Percentiles rank a stretch among this genome's conserved stretches.
Conservation (phyloP, 2,113 vertebrate species). For the Tachysurus vachellii region DNA sequence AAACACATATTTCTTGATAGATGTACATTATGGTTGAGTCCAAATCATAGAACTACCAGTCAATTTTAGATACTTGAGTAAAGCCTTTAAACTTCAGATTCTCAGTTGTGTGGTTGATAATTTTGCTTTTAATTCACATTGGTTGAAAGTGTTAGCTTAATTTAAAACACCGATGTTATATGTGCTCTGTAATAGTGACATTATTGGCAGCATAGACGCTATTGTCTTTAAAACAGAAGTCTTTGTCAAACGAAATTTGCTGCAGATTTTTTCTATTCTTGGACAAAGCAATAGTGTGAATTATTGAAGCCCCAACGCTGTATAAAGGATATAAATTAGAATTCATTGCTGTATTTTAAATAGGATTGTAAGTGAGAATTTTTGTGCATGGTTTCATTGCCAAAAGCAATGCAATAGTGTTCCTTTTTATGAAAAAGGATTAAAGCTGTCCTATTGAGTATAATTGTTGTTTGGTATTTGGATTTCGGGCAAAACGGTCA, state of each 20-base stretch:
- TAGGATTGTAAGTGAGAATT: not conserved
- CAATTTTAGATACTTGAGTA: not conserved
- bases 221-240: not conserved
- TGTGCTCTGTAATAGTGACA: not conserved
- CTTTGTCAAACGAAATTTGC: not conserved
- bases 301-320: not conserved
- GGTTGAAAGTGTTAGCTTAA: not conserved
- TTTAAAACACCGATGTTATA: not conserved
- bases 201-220: not conserved
- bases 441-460: not conserved
- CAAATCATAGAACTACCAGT: not conserved
- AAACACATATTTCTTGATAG: not conserved
- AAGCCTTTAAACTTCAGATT: not conserved
- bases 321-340: not conserved
- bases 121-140: not conserved
- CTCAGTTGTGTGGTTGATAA: not conserved
- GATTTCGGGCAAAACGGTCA: not conserved
- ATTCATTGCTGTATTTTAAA: not conserved
- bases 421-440: not conserved
- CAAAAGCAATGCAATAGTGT: conserved; percentile 9
- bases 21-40: not conserved
- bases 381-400: not conserved
- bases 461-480: not conserved
- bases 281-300: not conserved
- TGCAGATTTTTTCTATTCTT: no score